These are phyloP conservation scores for Amphipoea lucens DNA, from an alignment of 2,888 invertebrate genomes.

Conservation along the genomic window DNA sequence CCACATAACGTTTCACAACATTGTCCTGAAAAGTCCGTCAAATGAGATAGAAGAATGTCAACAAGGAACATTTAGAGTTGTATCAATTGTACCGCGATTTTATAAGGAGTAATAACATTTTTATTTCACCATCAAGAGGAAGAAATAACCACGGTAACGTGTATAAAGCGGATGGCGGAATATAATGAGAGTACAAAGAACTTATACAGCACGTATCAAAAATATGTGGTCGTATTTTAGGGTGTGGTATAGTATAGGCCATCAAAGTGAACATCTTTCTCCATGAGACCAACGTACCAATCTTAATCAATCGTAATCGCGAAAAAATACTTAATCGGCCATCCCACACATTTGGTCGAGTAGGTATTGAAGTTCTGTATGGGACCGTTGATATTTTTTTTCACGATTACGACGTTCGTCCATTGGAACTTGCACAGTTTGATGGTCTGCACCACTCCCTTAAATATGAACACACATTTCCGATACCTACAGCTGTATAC, in stretches of 20 bases:
- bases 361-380: background rate
- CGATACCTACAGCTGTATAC: too few species aligned
- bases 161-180: slow-evolving; percentile 63
- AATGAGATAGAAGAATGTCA: slow-evolving; percentile 74
- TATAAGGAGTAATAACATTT: slow-evolving; percentile 81
- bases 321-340: background rate
- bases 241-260: background rate
- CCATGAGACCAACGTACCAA: background rate
- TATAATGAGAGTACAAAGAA: slow-evolving; percentile 70
- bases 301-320: too few species aligned
- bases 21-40: slow-evolving; percentile 67
- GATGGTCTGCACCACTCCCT: background rate
- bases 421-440: background rate
- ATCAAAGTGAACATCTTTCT: background rate
- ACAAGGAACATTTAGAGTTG: slow-evolving; percentile 77
- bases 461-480: background rate
- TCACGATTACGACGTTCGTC: background rate
- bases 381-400: background rate
- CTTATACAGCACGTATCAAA: slow-evolving; percentile 14
- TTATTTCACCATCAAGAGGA: slow-evolving; percentile 78
- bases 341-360: background rate
- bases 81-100: slow-evolving; percentile 80
- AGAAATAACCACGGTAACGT: slow-evolving; percentile 71
- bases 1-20: background rate
- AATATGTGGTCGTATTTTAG: background rate